These are phyloP conservation scores for Chunga burmeisteri DNA, from an alignment of 2,113 vertebrate genomes.

Conservation along the genomic window DNA sequence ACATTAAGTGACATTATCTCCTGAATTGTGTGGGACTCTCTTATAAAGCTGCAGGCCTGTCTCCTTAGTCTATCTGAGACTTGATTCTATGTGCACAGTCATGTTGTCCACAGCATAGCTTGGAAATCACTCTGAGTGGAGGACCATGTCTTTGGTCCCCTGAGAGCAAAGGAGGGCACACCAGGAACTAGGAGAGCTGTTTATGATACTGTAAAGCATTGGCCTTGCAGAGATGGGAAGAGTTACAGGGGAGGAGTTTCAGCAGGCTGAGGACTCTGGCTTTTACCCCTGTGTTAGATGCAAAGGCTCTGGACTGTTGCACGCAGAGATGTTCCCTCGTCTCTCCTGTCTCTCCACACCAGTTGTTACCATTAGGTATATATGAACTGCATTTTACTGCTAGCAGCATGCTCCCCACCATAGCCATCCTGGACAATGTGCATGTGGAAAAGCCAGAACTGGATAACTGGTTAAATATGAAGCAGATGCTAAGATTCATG, in stretches of 20 bases:
- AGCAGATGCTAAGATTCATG: neutral
- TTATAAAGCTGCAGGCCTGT: neutral
- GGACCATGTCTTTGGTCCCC: neutral
- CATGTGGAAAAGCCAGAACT: neutral
- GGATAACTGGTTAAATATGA: neutral
- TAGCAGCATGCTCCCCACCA: neutral
- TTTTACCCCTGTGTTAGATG: neutral
- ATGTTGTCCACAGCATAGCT: neutral
- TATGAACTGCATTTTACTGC: neutral
- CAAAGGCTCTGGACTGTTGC: neutral
- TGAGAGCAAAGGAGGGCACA: neutral
- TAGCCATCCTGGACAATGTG: neutral
- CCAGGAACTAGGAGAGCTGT: neutral
- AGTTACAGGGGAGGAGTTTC: neutral
- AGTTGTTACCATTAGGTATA: neutral
- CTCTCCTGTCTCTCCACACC: neutral
- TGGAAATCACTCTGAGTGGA: neutral
- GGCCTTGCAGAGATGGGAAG: neutral
- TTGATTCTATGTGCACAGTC: neutral
- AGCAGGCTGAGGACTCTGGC: neutral
- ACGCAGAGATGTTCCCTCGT: neutral
- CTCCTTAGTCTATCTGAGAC: neutral
- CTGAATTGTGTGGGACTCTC: neutral
- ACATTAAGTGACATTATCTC: neutral
- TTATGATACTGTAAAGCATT: neutral